Percentiles rank a stretch among this genome's conserved stretches.
Conservation (phyloP, 2,113 vertebrate species). For the Melanerpes formicivorus region DNA sequence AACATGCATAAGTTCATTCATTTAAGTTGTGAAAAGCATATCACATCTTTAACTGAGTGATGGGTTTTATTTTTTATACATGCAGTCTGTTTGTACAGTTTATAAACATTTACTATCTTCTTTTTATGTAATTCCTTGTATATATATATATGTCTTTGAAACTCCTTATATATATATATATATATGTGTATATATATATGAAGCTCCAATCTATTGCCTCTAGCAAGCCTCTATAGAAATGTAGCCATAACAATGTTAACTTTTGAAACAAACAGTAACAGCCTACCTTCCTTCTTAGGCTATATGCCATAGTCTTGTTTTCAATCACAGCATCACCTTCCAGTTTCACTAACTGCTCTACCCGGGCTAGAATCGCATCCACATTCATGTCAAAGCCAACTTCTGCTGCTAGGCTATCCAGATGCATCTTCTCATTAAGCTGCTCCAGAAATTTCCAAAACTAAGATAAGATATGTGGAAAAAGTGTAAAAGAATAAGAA, state of each 20-base stretch:
- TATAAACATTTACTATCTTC: neutral
- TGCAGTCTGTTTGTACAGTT: neutral
- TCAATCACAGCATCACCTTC: conserved; percentile 84
- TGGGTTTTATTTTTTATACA: neutral
- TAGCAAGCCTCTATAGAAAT: neutral
- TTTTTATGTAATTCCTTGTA: neutral
- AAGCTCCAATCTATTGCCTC: neutral
- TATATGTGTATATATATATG: too few relatives aligned
- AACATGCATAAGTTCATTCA: neutral
- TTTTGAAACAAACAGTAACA: neutral
- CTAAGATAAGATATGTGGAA: conserved; percentile 62
- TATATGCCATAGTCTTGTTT: conserved; percentile 83
- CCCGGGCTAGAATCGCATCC: conserved; percentile 81
- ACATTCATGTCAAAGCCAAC: conserved; percentile 89
- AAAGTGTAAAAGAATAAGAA: neutral
- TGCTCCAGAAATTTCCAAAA: conserved; percentile 88
- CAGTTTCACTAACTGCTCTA: conserved; percentile 84
- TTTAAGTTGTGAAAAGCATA: neutral
- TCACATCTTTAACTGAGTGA: fast-evolving
- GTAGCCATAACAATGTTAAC: neutral
- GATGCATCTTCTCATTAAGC: conserved; percentile 86
- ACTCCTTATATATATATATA: too few relatives aligned
- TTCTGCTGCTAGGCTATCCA: conserved; percentile 81
- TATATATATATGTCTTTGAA: too few relatives aligned
- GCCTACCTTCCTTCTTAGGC: conserved; percentile 88